Percentiles rank a stretch among this genome's conserved stretches.
phyloP scores from a whole-genome alignment of 1,140 invertebrate species.

The Eriosoma lanigerum region DNA sequence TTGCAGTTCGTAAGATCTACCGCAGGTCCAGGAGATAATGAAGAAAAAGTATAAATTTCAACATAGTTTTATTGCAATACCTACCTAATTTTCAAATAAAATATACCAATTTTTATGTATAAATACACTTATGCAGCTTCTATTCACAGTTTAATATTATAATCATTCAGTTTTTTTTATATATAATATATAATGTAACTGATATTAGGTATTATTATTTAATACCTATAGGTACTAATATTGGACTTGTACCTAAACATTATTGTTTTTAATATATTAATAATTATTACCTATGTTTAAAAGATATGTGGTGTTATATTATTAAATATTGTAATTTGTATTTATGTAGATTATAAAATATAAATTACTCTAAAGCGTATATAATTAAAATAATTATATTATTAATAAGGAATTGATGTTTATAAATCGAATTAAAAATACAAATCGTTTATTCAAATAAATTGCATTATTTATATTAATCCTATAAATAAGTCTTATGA shows the following conservation, averaged over 20 bases:
- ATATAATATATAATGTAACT: not conserved
- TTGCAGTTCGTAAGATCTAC: conserved; percentile 56
- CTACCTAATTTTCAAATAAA: not conserved
- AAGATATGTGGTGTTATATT: not conserved
- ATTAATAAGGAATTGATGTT: not conserved
- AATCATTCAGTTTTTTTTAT: not conserved
- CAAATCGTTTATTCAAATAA: not conserved
- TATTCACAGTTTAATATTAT: not conserved
- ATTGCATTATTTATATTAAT: not conserved
- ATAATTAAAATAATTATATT: not conserved
- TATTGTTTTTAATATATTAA: not conserved
- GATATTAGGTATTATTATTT: not conserved
- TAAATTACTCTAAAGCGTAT: not conserved
- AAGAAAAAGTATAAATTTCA: conserved; percentile 54
- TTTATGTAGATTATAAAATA: conserved; percentile 9
- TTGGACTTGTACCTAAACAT: no score
- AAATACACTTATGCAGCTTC: not conserved
- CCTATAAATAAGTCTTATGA: not conserved
- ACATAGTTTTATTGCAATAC: not conserved
- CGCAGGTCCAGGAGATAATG: conserved; percentile 53
- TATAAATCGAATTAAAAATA: not conserved
- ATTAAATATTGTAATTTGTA: not conserved
- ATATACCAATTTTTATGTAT: not conserved
- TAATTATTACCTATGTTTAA: not conserved
- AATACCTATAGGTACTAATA: no score